Percentiles rank a stretch among this genome's conserved stretches.
phyloP scores from a whole-genome alignment of 2,888 invertebrate species.

The Perdita meconis region DNA sequence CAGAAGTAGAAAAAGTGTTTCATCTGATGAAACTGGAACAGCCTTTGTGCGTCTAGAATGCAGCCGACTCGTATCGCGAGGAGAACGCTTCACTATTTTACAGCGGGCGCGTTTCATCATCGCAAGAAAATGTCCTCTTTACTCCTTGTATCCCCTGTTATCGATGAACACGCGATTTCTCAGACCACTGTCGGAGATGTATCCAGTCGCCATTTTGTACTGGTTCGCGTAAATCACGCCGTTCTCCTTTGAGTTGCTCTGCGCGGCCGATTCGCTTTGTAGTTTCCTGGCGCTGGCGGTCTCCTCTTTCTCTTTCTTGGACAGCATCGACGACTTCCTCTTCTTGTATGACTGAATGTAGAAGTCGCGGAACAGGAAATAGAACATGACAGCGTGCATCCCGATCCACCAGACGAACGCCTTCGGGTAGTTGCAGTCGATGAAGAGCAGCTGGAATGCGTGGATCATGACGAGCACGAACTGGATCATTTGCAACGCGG shows the following conservation, averaged over 20 bases:
- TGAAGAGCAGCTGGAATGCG: constrained; percentile 94
- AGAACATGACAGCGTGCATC: constrained; percentile 96
- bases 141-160: constrained; percentile 71
- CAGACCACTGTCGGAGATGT: constrained; percentile 84
- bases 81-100: neutral
- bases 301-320: constrained; percentile 6
- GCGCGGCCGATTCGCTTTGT: constrained; percentile 13
- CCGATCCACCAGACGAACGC: constrained; percentile 96
- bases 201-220: constrained; percentile 85
- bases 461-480: constrained; percentile 95
- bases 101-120: neutral
- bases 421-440: constrained; percentile 95
- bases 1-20: neutral
- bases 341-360: constrained; percentile 91
- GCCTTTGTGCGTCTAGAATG: too few species aligned
- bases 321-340: constrained; percentile 72
- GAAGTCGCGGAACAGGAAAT: constrained; percentile 96
- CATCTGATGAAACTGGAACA: neutral
- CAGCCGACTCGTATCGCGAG: neutral
- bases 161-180: constrained; percentile 85
- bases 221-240: constrained; percentile 82
- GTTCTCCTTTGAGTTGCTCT: constrained; percentile 78
- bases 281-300: constrained; percentile 31
- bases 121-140: neutral
- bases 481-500: constrained; percentile 96